These are phyloP conservation scores for Allobates femoralis DNA, from an alignment of 2,797 vertebrate species.

Conservation along the genomic window DNA sequence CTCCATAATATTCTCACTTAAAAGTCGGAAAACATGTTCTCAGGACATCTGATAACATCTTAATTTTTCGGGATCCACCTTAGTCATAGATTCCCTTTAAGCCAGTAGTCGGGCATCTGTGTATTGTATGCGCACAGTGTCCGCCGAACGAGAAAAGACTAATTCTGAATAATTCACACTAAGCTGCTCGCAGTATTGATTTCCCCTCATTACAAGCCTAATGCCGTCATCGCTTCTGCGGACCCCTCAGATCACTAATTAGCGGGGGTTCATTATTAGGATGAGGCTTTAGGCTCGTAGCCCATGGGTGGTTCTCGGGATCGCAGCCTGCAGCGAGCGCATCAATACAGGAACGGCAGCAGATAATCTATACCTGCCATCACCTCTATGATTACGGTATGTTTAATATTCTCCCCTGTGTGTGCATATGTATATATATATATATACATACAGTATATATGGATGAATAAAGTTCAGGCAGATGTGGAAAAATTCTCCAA, in stretches of 20 bases:
- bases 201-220: neutral
- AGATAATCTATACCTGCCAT: neutral
- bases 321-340: neutral
- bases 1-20: neutral
- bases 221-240: neutral
- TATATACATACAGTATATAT: too few relatives aligned
- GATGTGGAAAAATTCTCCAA: too few relatives aligned
- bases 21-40: neutral
- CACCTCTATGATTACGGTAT: neutral
- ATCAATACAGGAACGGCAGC: neutral
- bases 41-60: neutral
- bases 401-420: neutral
- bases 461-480: too few relatives aligned
- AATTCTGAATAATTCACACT: neutral
- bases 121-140: neutral
- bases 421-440: too few relatives aligned
- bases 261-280: neutral
- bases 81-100: neutral
- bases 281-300: neutral
- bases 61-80: too few relatives aligned
- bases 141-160: neutral
- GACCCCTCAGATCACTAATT: neutral
- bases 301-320: neutral
- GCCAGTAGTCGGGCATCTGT: neutral
- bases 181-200: neutral